Base-by-base conservation (phyloP, 2,797 vertebrate species). In the Pseudotriccus pelzelni region DNA sequence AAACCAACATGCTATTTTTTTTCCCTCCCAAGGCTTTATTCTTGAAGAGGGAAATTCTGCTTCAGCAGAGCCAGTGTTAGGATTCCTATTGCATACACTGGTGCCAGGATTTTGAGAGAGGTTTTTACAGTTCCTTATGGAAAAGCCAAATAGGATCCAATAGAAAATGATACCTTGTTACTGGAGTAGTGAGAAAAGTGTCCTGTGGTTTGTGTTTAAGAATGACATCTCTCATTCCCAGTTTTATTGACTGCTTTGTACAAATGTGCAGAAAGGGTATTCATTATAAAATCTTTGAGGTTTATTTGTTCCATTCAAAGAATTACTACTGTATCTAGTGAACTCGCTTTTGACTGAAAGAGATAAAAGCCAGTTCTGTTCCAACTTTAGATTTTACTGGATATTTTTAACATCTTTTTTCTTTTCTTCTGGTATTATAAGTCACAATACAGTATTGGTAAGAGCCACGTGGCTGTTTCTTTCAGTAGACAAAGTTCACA, bases 41-140 rank as follows among this genome's bases (percentile, higher is more conserved):
- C 88, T 89, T 87, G 80, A 96, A 89, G 85, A 74, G 63, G 62
- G 74, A 90, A 87, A 96, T 82, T 88, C 74, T 87, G 77, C 49
- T 91, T 77, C 74, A 74, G 53, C 90, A 60, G 89, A 85, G 77
- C 75, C 83, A 89, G 32, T 34, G 37, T 88, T 67, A 87, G 67
- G 64, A 84, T 93, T 93, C 80, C 80, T 90, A 9, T 50, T 59
- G 67, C 55, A 58, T 56, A 15, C 2, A 6, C 39, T 73, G 12
- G 37, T 89, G 90, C 96, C 90, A 90, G 86, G 56, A 80, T 89
- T 93, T 89, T 74, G 34, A 67, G 64, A 93, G 75, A 80, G 81
- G 12, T 27, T 96, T 95, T 87, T 72, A 64, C 50, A 87, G 86
- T 74, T 90, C 66, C 89, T 87, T 72, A 37, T 58, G 81, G 90